Conservation (phyloP, 2,113 vertebrate genomes). For the Ahaetulla prasina region DNA sequence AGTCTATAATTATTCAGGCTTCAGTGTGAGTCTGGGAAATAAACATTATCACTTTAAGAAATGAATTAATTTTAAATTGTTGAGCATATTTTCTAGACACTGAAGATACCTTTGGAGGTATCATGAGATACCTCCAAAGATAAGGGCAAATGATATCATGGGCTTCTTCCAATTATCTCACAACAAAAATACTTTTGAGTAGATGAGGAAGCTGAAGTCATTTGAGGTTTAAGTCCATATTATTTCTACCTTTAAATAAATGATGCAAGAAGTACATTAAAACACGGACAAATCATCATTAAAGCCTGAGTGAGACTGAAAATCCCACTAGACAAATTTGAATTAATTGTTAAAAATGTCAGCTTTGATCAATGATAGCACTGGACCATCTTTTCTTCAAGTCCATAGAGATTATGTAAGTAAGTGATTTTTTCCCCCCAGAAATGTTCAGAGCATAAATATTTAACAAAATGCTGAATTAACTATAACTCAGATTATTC, state of each 20-base stretch:
- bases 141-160: not conserved
- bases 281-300: not conserved
- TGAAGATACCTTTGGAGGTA: not conserved
- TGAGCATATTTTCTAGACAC: not conserved
- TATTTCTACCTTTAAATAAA: not conserved
- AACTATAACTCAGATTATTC: not conserved
- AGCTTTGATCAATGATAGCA: not conserved
- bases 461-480: not conserved
- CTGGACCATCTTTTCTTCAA: not conserved
- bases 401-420: not conserved
- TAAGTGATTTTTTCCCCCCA: not conserved
- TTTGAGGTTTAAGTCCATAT: not conserved
- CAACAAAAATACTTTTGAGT: not conserved
- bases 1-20: not conserved
- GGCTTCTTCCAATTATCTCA: not conserved
- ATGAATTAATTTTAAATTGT: not conserved
- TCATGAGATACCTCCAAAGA: not conserved
- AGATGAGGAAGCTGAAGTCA: not conserved
- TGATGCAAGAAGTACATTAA: not conserved
- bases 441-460: not conserved
- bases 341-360: slow-evolving; percentile 5
- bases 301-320: not conserved
- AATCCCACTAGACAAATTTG: not conserved
- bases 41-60: not conserved
- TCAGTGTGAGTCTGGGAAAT: not conserved